Conservation (phyloP, 2,888 invertebrate genomes). For the Octodonta nipae region DNA sequence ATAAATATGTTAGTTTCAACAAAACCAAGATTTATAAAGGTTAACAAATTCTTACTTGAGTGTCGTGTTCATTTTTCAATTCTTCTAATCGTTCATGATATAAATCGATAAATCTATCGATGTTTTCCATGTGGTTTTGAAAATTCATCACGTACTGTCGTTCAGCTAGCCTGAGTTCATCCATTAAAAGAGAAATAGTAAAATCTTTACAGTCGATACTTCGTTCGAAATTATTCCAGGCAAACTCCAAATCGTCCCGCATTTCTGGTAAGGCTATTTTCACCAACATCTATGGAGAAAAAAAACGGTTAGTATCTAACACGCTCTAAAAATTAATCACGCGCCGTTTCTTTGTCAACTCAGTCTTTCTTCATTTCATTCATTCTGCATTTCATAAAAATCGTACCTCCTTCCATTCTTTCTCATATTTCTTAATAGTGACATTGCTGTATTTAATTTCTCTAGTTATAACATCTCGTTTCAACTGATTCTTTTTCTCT, state of each 20-base stretch:
- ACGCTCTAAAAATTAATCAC: neutral
- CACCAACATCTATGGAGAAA: slow-evolving; percentile 10
- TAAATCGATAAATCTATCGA: slow-evolving; percentile 29
- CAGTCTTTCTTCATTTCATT: too few relatives aligned
- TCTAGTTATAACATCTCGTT: slow-evolving; percentile 27
- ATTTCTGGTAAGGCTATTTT: slow-evolving; percentile 32
- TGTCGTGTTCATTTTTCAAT: slow-evolving; percentile 25
- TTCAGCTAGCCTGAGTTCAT: slow-evolving; percentile 32
- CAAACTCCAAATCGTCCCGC: slow-evolving; percentile 31
- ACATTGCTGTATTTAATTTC: slow-evolving; percentile 32
- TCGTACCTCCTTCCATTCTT: slow-evolving; percentile 33
- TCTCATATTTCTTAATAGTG: slow-evolving; percentile 26
- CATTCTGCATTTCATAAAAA: too few relatives aligned
- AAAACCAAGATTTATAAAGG: too few relatives aligned
- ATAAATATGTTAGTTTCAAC: too few relatives aligned
- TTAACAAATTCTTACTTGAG: slow-evolving; percentile 21
- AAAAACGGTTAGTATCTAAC: neutral
- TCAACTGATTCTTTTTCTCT: slow-evolving; percentile 22
- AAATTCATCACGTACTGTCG: slow-evolving; percentile 33
- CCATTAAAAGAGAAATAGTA: slow-evolving; percentile 31
- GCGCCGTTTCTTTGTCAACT: too few relatives aligned
- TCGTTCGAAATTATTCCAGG: slow-evolving; percentile 36
- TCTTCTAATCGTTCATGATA: slow-evolving; percentile 29
- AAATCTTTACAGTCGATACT: slow-evolving; percentile 37
- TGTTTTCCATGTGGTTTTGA: slow-evolving; percentile 29